Evolutionary conservation across 2,113 vertebrate species (phyloP), one percentile per base, ranked within the genome.

Genomic region (Actinemys pallida): DNA sequence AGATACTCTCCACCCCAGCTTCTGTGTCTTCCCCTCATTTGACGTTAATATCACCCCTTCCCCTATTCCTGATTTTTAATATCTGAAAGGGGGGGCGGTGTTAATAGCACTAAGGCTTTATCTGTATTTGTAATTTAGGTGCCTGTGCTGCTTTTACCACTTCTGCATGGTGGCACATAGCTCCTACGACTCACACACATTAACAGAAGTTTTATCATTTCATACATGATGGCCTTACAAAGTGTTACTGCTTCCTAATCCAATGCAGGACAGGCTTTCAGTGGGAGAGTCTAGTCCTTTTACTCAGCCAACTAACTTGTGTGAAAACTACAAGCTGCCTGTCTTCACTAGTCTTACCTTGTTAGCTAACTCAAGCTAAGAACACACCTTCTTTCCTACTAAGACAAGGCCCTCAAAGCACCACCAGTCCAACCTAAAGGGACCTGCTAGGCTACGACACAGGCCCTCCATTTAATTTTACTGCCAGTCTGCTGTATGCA

Each of bases 401-500:
- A 92, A 87, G 84, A 78, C 6, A 10, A 27, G 19, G 14, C 7
- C 47, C 27, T 59, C 57, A 62, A 59, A 62, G 14, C 12, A 62
- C 31, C 29, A 59, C 87, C 90, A 87, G 79, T 82, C 16, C 79
- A 59, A 94, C 53, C 35, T 86, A 20, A 76, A 90, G 86, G 78
- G 5, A 47, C 4, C 52, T 85, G 52, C 78, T 69, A 49, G 89
- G 39, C 14, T 62, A 1, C 72, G 92, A 88, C 20, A 52, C 10
- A 91, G 10, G n/a, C 52, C 76, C 93, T 42, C 2, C 52, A 31
- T 87, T 94, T 72, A 27, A 79, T 11, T 89, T 91, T 80, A 72
- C 83, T 95, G 90, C 65, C 35, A 86, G 84, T 75, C 88, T 93
- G 47, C 86, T 12, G 53, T 86, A 42, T 52, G 17, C 10, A 86